Conservation (phyloP, 2,113 vertebrate species). For the Eidolon helvum region DNA sequence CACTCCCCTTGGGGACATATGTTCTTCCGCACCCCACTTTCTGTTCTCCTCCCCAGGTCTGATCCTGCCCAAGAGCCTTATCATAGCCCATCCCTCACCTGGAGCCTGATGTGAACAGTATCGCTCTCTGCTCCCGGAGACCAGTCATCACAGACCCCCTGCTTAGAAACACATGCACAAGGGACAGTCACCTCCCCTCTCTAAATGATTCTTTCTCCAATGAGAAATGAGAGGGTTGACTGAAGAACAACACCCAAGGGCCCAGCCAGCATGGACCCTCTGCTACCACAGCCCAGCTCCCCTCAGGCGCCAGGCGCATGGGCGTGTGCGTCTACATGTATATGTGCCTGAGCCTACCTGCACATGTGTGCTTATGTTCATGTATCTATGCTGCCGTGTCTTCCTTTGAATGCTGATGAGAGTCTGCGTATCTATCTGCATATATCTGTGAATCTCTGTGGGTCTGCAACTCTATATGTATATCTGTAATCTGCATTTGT, state of each 20-base stretch:
- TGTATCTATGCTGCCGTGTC: rapidly evolving
- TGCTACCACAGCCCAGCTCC: not conserved
- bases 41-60: not conserved
- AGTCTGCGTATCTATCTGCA: not conserved
- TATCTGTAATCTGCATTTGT: not conserved
- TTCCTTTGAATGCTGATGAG: not conserved
- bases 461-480: not conserved
- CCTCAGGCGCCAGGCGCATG: not conserved
- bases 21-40: not conserved
- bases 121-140: not conserved
- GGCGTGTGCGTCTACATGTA: not conserved
- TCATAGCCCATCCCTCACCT: not conserved
- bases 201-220: not conserved
- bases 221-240: not conserved
- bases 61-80: not conserved
- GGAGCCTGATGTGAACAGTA: not conserved
- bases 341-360: not conserved
- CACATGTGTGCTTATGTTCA: not conserved
- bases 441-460: not conserved
- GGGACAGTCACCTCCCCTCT: not conserved
- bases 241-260: not conserved
- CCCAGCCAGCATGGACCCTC: too few relatives aligned
- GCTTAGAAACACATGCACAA: not conserved
- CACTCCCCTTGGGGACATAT: not conserved
- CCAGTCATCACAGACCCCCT: not conserved